Evolutionary conservation across 2,113 vertebrate species (phyloP).

Genomic region (Gila orcuttii): DNA sequence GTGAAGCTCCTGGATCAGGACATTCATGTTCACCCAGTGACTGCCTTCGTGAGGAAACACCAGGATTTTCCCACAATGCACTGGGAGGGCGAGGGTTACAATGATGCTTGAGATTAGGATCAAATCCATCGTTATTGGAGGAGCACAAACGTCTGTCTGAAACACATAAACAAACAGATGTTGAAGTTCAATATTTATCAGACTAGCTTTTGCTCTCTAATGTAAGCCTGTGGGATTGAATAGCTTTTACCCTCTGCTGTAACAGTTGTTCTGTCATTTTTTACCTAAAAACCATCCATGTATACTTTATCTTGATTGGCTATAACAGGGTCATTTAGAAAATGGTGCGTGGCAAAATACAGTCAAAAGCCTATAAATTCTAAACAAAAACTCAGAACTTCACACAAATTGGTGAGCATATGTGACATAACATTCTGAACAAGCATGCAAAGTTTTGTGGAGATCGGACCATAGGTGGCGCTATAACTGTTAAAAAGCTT

Average conservation of each 20-base stretch:
- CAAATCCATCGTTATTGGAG: not conserved
- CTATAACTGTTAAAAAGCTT: too few relatives aligned
- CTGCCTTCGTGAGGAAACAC: slow-evolving; percentile 73
- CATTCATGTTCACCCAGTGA: slow-evolving; percentile 78
- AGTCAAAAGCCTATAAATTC: too few relatives aligned
- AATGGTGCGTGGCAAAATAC: too few relatives aligned
- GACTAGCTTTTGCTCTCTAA: not conserved
- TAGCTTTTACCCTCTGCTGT: not conserved
- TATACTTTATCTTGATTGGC: too few relatives aligned
- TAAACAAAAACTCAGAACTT: too few relatives aligned
- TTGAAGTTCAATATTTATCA: not conserved
- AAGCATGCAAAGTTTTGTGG: too few relatives aligned
- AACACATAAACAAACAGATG: not conserved
- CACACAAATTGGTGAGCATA: too few relatives aligned
- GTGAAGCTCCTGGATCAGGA: slow-evolving; percentile 69
- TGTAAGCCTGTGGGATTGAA: not conserved
- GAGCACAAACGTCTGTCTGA: not conserved
- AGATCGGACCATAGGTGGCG: too few relatives aligned
- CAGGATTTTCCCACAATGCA: slow-evolving; percentile 64
- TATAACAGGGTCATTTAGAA: too few relatives aligned
- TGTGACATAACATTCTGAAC: too few relatives aligned
- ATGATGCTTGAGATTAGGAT: not conserved
- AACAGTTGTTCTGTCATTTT: too few relatives aligned
- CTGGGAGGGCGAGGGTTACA: not conserved
- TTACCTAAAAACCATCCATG: too few relatives aligned